A percentile compares a stretch with the other conserved stretches of the same genome.
These are phyloP conservation scores for Acholoe squamosa DNA, from an alignment of 2,888 invertebrate species.

Conservation along the genomic window DNA sequence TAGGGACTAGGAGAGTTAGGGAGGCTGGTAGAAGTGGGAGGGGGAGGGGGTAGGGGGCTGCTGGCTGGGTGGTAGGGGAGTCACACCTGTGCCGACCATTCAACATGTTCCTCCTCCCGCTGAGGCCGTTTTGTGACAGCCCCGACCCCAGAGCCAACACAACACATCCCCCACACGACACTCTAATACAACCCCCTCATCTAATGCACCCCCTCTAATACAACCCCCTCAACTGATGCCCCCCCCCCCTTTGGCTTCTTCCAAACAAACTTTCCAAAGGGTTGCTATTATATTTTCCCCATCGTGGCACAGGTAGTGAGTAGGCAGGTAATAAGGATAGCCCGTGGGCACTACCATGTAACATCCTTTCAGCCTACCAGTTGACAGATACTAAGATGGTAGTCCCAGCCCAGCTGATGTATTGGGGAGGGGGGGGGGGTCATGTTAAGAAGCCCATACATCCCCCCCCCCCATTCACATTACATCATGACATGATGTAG, in stretches of 20 bases:
- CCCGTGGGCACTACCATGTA: too few relatives aligned
- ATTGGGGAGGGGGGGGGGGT: too few relatives aligned
- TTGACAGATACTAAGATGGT: neutral
- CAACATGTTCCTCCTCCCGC: neutral
- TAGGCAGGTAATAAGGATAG: too few relatives aligned
- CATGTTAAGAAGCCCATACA: too few relatives aligned
- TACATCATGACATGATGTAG: neutral
- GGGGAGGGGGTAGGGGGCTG: neutral
- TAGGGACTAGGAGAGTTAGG: neutral
- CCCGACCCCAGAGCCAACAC: neutral
- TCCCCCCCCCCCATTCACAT: neutral
- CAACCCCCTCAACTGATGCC: too few relatives aligned
- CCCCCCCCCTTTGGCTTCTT: too few relatives aligned
- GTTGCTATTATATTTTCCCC: neutral
- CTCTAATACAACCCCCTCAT: neutral
- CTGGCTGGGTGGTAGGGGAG: neutral
- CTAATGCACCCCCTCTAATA: neutral
- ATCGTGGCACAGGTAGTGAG: too few relatives aligned
- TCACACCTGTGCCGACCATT: constrained; percentile 37
- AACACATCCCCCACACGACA: constrained; percentile 8
- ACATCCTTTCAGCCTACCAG: too few relatives aligned
- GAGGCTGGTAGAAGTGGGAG: neutral
- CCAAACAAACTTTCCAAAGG: too few relatives aligned
- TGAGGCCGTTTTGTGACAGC: neutral
- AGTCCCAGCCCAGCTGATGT: neutral